Evolutionary conservation across 2,113 vertebrate genomes (phyloP), one percentile per base, ranked within the genome.

Genomic region (Equus quagga): DNA sequence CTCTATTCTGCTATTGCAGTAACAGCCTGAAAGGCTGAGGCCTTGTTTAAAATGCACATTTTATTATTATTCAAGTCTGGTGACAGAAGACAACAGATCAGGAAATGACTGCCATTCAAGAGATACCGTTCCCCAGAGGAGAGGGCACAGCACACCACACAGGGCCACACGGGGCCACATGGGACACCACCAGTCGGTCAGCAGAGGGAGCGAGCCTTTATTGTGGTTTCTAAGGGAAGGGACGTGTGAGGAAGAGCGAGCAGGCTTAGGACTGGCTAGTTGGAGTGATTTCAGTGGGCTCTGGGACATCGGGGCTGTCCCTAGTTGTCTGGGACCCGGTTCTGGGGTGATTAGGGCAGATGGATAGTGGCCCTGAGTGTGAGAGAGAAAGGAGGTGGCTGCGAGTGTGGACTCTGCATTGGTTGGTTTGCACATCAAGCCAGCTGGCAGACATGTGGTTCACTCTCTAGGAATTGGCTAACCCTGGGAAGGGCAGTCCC

Each of bases 1-100:
- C 1, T 9, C 18, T 67, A 1, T 5, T 67, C 41, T 51, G 24
- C 54, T 17, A 0, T 8, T 1, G 5, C 2, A 1, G 33, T 12
- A 13, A 36, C 26, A 51, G 54, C 8, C 14, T 4, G 46, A 19
- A 8, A 80, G 78, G 31, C 23, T 2, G 2, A 76, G 58, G 44
- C 24, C 36, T 15, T 3, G 5, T 18, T 67, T n/a, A 18, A 54
- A 44, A 33, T 2, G 9, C 18, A 14, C 33, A 49, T 9, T 56
- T 86, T 41, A 18, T 24, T 51, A 15, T 54, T 4, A n/a, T 26
- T 70, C 78, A n/a, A 80, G n/a, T 80, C 3, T 9, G 56, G 10
- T 4, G 78, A 26, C 51, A 60, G n/a, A 14, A 44, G 21, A 26
- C 54, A 31, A 15, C 1, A 12, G 44, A 23, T 51, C 33, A 44